Percentiles rank a stretch among this genome's conserved stretches.
These are phyloP conservation scores for Heliocidaris tuberculata DNA, from an alignment of 35 echinoderm and acorn worm species.

Conservation along the genomic window DNA sequence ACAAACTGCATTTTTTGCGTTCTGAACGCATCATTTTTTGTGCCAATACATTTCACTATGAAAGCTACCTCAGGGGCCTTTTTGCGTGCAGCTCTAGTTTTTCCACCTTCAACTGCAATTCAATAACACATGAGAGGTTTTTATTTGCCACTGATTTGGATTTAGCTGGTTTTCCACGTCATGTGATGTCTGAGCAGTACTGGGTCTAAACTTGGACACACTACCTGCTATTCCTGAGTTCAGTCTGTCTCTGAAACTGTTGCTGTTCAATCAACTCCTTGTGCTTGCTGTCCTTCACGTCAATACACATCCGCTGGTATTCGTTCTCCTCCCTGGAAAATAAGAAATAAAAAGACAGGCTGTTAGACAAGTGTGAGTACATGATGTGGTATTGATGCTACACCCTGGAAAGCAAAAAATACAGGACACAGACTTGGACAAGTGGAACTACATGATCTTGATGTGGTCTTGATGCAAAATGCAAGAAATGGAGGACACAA, in stretches of 20 bases:
- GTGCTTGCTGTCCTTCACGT: slow-evolving; percentile 21
- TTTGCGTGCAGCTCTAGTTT: too few species aligned
- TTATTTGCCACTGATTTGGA: too few species aligned
- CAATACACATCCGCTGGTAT: neutral
- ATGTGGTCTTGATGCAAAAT: neutral
- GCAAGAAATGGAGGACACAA: too few species aligned
- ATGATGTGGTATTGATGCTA: neutral
- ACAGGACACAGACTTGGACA: neutral
- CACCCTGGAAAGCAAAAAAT: neutral
- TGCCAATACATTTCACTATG: too few species aligned
- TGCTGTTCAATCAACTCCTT: neutral
- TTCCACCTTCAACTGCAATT: too few species aligned
- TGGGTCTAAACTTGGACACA: neutral
- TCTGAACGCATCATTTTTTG: too few species aligned
- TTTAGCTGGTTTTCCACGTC: too few species aligned
- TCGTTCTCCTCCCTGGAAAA: neutral
- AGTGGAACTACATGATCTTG: neutral
- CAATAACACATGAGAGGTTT: too few species aligned
- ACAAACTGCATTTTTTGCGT: too few species aligned
- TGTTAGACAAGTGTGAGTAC: neutral
- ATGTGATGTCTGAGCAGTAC: too few species aligned
- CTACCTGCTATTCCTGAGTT: slow-evolving; percentile 27
- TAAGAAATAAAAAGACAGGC: neutral
- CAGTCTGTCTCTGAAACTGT: slow-evolving; percentile 9
- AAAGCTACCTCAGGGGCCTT: too few species aligned